A percentile compares a stretch with the other conserved stretches of the same genome.
phyloP scores from a whole-genome alignment of 1,140 invertebrate genomes.

The Lamellibrachia luymesi region DNA sequence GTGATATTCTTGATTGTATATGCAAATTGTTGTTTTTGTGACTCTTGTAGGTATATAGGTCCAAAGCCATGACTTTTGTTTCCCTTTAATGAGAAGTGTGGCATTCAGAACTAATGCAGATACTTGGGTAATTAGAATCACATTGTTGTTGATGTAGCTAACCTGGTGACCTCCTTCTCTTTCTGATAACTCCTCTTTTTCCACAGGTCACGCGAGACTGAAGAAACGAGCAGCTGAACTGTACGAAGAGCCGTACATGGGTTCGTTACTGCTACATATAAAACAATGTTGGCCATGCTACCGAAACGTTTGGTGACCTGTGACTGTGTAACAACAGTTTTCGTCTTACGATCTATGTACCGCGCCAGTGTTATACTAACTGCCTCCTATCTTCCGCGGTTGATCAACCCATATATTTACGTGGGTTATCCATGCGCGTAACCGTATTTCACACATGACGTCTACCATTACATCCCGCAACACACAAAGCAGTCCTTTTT shows the following conservation, averaged over 20 bases:
- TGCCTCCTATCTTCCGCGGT: neutral
- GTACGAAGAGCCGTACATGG: neutral
- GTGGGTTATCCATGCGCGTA: neutral
- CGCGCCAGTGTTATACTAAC: neutral
- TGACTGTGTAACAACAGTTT: neutral
- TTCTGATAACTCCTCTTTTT: neutral
- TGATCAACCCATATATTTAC: neutral
- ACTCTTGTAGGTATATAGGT: too few species aligned
- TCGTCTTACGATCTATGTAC: neutral
- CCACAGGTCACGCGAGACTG: neutral
- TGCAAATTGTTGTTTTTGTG: too few species aligned
- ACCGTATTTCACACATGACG: neutral
- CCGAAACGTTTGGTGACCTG: too few species aligned
- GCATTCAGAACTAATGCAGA: neutral
- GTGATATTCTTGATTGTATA: too few species aligned
- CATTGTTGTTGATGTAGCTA: neutral
- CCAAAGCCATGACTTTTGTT: too few species aligned
- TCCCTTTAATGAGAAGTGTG: neutral
- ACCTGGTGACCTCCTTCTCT: neutral
- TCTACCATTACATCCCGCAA: too few species aligned
- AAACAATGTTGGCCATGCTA: too few species aligned
- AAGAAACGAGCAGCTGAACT: neutral
- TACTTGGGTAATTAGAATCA: neutral
- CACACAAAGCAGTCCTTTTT: too few species aligned
- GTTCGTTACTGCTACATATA: neutral